Percentiles rank a stretch among this genome's conserved stretches.
These are phyloP conservation scores for Equus przewalskii DNA, from an alignment of 2,113 vertebrate genomes.

Conservation along the genomic window DNA sequence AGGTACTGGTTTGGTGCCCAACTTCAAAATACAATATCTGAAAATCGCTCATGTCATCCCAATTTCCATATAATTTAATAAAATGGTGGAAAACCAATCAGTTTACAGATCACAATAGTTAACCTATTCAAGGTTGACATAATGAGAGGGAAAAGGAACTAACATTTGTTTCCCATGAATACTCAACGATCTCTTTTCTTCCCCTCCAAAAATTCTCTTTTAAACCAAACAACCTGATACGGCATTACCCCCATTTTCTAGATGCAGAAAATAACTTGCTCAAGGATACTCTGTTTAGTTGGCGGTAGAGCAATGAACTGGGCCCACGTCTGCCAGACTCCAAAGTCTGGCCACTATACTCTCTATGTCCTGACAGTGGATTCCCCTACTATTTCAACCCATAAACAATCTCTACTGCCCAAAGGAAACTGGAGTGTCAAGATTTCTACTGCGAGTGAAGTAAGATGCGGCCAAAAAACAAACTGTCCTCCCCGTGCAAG, in stretches of 20 bases:
- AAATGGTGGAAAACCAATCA: neutral
- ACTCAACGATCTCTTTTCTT: neutral
- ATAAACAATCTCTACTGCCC: neutral
- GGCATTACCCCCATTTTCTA: neutral
- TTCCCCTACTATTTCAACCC: neutral
- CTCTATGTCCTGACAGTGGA: neutral
- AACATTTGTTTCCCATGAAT: neutral
- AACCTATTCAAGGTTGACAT: neutral
- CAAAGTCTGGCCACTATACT: neutral
- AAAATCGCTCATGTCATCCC: slow-evolving; percentile 59
- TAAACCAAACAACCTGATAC: neutral
- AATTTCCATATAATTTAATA: slow-evolving; percentile 71
- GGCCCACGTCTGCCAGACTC: neutral
- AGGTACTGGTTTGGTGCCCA: neutral
- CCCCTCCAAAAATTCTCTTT: neutral
- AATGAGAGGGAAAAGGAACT: slow-evolving; percentile 4
- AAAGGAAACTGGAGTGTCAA: slow-evolving; percentile 45
- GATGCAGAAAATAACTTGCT: neutral
- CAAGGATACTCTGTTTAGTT: neutral
- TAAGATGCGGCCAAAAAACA: slow-evolving; percentile 61
- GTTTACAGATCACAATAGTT: neutral
- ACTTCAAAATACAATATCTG: slow-evolving; percentile 33
- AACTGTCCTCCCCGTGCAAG: slow-evolving; percentile 7
- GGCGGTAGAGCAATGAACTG: neutral
- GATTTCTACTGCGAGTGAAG: slow-evolving; percentile 64